Evolutionary conservation across 2,888 invertebrate genomes (phyloP).

Genomic region (Aphrophora alni): DNA sequence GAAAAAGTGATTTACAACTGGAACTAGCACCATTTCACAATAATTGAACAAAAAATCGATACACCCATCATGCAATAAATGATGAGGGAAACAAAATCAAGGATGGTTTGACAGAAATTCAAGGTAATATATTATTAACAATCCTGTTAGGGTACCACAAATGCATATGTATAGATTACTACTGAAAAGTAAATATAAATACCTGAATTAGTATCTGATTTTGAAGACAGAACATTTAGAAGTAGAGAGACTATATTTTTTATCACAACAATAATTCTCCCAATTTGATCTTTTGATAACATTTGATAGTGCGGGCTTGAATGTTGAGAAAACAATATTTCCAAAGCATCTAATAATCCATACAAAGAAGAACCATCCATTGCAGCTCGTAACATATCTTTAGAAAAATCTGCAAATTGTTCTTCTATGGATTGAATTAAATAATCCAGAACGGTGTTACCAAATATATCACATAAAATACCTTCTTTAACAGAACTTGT

Average conservation of each 20-base stretch:
- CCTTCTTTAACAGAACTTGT: slow-evolving; percentile 16
- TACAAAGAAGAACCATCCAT: slow-evolving; percentile 57
- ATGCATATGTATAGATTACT: too few relatives aligned
- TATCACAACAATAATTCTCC: not conserved
- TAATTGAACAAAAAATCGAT: too few relatives aligned
- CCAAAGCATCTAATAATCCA: slow-evolving; percentile 56
- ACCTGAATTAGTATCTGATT: slow-evolving; percentile 25
- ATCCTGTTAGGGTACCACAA: too few relatives aligned
- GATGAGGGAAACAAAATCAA: too few relatives aligned
- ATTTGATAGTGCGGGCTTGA: slow-evolving; percentile 44
- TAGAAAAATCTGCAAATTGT: slow-evolving; percentile 55
- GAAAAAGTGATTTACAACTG: too few relatives aligned
- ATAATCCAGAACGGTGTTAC: not conserved
- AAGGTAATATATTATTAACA: too few relatives aligned
- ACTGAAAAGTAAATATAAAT: not conserved
- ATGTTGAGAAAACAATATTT: slow-evolving; percentile 48
- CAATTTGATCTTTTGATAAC: slow-evolving; percentile 31
- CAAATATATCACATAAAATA: slow-evolving; percentile 15
- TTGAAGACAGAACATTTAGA: slow-evolving; percentile 12
- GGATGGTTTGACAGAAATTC: too few relatives aligned
- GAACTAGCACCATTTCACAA: too few relatives aligned
- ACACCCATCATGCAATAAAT: too few relatives aligned
- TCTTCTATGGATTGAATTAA: slow-evolving; percentile 48
- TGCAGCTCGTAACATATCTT: slow-evolving; percentile 57
- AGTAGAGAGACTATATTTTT: not conserved